A percentile compares a stretch with the other conserved stretches of the same genome.
Evolutionary conservation across 2,113 vertebrate genomes (phyloP).

Genomic region (Egretta garzetta): DNA sequence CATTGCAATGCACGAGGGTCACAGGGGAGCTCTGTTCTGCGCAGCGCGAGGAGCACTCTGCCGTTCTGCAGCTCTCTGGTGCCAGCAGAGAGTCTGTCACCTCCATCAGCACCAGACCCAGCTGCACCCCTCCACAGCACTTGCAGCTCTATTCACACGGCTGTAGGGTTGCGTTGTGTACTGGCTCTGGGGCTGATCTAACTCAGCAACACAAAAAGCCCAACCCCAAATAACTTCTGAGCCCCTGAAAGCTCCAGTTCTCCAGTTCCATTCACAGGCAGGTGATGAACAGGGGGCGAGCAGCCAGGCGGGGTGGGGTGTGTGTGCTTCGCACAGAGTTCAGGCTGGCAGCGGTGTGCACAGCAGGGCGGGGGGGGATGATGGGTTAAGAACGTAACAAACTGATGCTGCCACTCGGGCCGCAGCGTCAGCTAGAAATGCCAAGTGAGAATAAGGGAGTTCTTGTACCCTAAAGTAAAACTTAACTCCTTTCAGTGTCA

Average conservation of each 20-base stretch:
- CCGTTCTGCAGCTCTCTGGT: not conserved
- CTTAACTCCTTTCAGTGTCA: not conserved
- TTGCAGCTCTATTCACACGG: not conserved
- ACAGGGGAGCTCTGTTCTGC: not conserved
- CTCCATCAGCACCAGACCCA: not conserved
- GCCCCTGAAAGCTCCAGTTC: not conserved
- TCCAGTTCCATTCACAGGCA: fast-evolving
- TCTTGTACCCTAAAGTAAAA: not conserved
- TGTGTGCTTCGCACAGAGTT: not conserved
- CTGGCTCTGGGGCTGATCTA: not conserved
- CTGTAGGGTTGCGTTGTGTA: not conserved
- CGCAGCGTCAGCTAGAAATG: not conserved
- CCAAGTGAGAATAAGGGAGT: not conserved
- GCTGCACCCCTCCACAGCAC: not conserved
- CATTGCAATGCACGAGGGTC: fast-evolving
- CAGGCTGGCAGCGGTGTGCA: fast-evolving
- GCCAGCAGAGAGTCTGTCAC: not conserved
- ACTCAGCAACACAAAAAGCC: not conserved
- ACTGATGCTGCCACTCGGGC: not conserved
- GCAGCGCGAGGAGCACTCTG: not conserved
- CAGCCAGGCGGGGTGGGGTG: fast-evolving
- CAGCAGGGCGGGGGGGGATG: fast-evolving
- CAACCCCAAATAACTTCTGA: not conserved
- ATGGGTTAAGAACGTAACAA: not conserved
- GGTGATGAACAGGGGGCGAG: fast-evolving